These are phyloP conservation scores for Fissipunctia ypsillon DNA, from an alignment of 2,888 invertebrate species.

Conservation along the genomic window DNA sequence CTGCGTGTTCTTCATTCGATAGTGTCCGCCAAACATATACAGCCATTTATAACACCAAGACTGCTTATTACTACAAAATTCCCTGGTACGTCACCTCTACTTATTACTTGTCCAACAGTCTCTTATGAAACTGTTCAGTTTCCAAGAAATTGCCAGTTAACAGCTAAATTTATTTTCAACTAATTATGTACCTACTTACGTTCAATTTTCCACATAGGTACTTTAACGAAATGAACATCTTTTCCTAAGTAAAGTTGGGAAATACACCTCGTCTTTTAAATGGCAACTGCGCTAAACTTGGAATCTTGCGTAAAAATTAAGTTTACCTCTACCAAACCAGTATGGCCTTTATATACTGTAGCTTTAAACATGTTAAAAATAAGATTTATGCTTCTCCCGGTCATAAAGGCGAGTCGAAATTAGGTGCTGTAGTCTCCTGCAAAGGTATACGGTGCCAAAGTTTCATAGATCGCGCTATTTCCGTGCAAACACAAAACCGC, in stretches of 20 bases:
- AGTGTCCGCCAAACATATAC: slow-evolving; percentile 62
- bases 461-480: slow-evolving; percentile 82
- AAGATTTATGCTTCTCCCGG: slow-evolving; percentile 67
- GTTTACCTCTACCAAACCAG: slow-evolving; percentile 19
- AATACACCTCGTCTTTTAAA: slow-evolving; percentile 40
- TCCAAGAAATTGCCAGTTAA: slow-evolving; percentile 27
- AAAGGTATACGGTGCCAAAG: slow-evolving; percentile 83
- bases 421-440: slow-evolving; percentile 81
- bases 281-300: slow-evolving; percentile 34
- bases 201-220: slow-evolving; percentile 49
- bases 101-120: not conserved
- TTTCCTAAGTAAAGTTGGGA: slow-evolving; percentile 46
- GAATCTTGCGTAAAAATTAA: slow-evolving; percentile 30
- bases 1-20: slow-evolving; percentile 65
- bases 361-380: slow-evolving; percentile 52
- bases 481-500: slow-evolving; percentile 72
- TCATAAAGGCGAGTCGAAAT: slow-evolving; percentile 67
- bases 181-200: slow-evolving; percentile 46
- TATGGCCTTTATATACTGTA: slow-evolving; percentile 16
- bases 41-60: slow-evolving; percentile 40
- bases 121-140: slow-evolving; percentile 16
- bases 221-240: slow-evolving; percentile 46
- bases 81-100: slow-evolving; percentile 40
- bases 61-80: slow-evolving; percentile 37
- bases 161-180: slow-evolving; percentile 40